Base-by-base conservation (phyloP, 2,888 invertebrate genomes). In the Erebia epiphron region DNA sequence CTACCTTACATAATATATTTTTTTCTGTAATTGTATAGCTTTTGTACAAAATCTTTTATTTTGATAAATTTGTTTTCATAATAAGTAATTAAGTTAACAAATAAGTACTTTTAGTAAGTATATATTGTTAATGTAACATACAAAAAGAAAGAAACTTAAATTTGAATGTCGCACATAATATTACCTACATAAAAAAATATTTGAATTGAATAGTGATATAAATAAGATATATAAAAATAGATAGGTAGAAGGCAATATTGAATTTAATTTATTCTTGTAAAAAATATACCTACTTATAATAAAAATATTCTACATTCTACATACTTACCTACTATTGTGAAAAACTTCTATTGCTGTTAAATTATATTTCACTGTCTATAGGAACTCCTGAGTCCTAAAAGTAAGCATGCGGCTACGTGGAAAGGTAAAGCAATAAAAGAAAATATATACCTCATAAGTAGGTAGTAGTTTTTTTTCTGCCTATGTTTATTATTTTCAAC, bases 261-360 rank as follows among this genome's bases (percentile, higher is more conserved):
- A 73, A 74, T 69, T 73, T 73, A 58, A 73, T 74, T 74, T 74
- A 74, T 74, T 74, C 72, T 74, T 74, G 62, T 73, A 71, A 61
- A 71, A 71, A 74, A 61, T 74, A 71, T 71, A 67, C 65, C 16
- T 70, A 21, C 65, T 26, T 70, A 21, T 16, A 68, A 54, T 68
- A 73, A 71, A 70, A 43, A 61, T 72, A 66, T 72, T 72, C 70
- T 58, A 67, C 56, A 64, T 69, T 70, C 26, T 56, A 49, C 50
- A 18, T 69, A 54, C 54, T 54, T n/a, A 54, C 54, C 46, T n/a
- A 60, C 13, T 69, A 66, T 56, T 66, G 10, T 7, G 13, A 16
- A 41, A 18, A 64, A 18, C 41, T 52, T 62, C n/a, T 18, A 60
- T 9, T 60, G 16, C 61, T 61, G 43, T 43, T 1, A 60, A 43